Evolutionary conservation across 2,888 invertebrate genomes (phyloP).

Genomic region (Meiosimyza platycephala): DNA sequence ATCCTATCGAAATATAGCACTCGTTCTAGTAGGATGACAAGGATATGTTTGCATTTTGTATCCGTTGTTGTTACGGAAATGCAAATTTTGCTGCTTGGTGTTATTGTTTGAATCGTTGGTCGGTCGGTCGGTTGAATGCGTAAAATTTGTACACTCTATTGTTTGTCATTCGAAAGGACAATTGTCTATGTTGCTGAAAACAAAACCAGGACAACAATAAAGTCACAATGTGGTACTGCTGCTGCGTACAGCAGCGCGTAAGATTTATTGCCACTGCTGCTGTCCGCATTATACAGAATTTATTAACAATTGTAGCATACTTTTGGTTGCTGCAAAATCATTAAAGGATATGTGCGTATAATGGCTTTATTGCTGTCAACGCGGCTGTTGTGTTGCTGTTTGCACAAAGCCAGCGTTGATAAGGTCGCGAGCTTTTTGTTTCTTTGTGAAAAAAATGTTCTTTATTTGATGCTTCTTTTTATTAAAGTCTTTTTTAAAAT

Average conservation of each 20-base stretch:
- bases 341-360: constrained; percentile 21
- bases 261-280: constrained; percentile 24
- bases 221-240: background rate
- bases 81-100: constrained; percentile 17
- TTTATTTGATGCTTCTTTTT: no score
- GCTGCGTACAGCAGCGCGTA: background rate
- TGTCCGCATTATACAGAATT: constrained; percentile 35
- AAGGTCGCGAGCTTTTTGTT: background rate
- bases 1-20: no score
- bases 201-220: background rate
- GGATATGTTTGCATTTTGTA: background rate
- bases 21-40: background rate
- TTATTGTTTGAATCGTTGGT: background rate
- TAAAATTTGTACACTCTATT: constrained; percentile 23
- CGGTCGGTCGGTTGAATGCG: constrained; percentile 7
- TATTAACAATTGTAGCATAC: constrained; percentile 29
- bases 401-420: background rate
- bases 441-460: no score
- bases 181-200: constrained; percentile 1
- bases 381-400: constrained; percentile 36
- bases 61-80: constrained; percentile 5
- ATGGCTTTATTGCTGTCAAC: constrained; percentile 12
- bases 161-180: constrained; percentile 19
- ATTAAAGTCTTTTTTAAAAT: no score
- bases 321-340: background rate